Evolutionary conservation across 2,113 vertebrate species (phyloP), one percentile per base, ranked within the genome.

Genomic region (Petrocephalus zakoni): DNA sequence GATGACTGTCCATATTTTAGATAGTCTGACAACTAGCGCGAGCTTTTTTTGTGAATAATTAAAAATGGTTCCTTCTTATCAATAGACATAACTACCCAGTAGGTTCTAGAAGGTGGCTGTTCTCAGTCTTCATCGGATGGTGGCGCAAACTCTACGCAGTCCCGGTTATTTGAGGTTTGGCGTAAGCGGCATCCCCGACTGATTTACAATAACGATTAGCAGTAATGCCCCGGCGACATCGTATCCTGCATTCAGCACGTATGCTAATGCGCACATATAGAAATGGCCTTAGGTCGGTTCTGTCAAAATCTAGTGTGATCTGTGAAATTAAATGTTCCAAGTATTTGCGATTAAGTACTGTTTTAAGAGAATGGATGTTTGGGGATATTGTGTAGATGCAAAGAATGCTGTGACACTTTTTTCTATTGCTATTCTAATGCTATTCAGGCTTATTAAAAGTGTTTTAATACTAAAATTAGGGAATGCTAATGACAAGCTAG

Each of bases 81-180:
- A 42, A 78, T 78, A 78, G 11, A 15, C 29, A 29, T 13, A 34
- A 42, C 42, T 46, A n/a, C 22, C 37, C 61, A 75, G 87, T 75
- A 87, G 25, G 25, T 87, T 87, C 87, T 87, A 87, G 87, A 87
- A 87, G 61, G 61, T 75, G 19, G 87, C 21, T 52, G 46, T 75
- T 49, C 17, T 52, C 34, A 5, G 15, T 49, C 10, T 72, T 25
- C 3, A 9, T 21, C 87, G 25, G 49, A 34, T 51, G 64, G 87
- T 51, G 87, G 87, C 87, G 64, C 42, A 47, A 19, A n/a, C 0
- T 9, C 51, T 64, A 51, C 46, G 87, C 87, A 87, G 58, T 8
- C 34, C 37, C 58, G 17, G 8, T 51, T 42, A 22, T 68, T 58
- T 61, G 55, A 34, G 25, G 25, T 56, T 87, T 51, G 47, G 64